These are phyloP conservation scores for Troilus luridus DNA, from an alignment of 2,888 invertebrate genomes.

Conservation along the genomic window DNA sequence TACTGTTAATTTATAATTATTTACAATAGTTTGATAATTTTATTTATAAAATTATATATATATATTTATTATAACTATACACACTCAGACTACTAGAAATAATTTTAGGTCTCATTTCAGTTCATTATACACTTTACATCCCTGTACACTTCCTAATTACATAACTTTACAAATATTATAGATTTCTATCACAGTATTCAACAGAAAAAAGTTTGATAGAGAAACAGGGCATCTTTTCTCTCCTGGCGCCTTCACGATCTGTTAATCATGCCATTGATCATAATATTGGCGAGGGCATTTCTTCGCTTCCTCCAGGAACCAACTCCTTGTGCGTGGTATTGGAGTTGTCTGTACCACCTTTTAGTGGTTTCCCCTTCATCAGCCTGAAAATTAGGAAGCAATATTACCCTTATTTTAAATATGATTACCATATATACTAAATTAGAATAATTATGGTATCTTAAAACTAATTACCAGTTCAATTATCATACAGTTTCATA, in stretches of 20 bases:
- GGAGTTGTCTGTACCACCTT: constrained; percentile 91
- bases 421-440: not conserved
- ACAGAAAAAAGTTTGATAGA: constrained; percentile 22
- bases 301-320: constrained; percentile 93
- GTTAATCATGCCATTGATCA: constrained; percentile 83
- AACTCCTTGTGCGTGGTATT: constrained; percentile 91
- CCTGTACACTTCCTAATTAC: constrained; percentile 59
- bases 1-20: constrained; percentile 59
- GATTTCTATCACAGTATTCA: constrained; percentile 58
- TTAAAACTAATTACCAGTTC: too few relatives aligned
- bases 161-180: constrained; percentile 53
- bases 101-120: constrained; percentile 3
- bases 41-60: constrained; percentile 36
- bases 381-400: constrained; percentile 74
- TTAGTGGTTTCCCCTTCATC: constrained; percentile 89
- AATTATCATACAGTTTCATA: not conserved
- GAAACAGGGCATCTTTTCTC: constrained; percentile 24
- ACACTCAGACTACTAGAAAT: constrained; percentile 36
- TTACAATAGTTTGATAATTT: constrained; percentile 56
- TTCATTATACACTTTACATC: constrained; percentile 58
- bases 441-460: not conserved
- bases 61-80: constrained; percentile 51
- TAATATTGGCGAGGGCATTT: constrained; percentile 95
- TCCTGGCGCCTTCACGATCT: constrained; percentile 63
- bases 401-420: not conserved